Percentiles rank a stretch among this genome's conserved stretches.
Evolutionary conservation across 1,140 invertebrate species (phyloP).

Genomic region (Aradophagus sp.): DNA sequence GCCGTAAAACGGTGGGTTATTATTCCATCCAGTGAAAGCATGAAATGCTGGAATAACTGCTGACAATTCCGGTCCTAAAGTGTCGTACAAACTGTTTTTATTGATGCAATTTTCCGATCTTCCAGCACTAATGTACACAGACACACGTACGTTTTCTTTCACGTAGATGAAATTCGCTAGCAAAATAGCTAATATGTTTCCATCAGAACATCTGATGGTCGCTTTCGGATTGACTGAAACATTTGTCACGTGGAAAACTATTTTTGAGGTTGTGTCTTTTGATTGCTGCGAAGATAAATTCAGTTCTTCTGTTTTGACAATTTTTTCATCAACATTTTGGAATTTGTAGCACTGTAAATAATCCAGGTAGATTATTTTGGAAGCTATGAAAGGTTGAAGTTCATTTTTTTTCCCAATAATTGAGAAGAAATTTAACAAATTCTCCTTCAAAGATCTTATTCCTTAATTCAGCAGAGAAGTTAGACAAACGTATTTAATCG

Average conservation of each 20-base stretch:
- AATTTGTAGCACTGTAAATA: constrained; percentile 5
- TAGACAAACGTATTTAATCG: constrained; percentile 3
- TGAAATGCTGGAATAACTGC: constrained; percentile 52
- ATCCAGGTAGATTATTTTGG: constrained; percentile 5
- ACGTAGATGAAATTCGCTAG: constrained; percentile 15
- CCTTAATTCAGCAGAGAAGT: constrained; percentile 14
- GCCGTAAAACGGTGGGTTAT: constrained; percentile 62
- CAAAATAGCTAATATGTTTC: constrained; percentile 42
- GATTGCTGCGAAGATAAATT: not conserved
- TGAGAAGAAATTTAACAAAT: constrained; percentile 7
- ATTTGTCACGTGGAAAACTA: constrained; percentile 5
- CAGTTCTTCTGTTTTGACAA: not conserved
- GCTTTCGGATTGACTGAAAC: constrained; percentile 22
- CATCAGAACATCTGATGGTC: constrained; percentile 45
- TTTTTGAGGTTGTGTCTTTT: constrained; percentile 10
- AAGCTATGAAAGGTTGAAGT: constrained; percentile 6
- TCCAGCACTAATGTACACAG: constrained; percentile 6
- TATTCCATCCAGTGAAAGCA: constrained; percentile 68
- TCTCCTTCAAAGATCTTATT: constrained; percentile 12
- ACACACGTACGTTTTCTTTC: constrained; percentile 2
- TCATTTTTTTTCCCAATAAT: constrained; percentile 4
- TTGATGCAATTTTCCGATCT: constrained; percentile 4
- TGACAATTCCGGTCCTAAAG: constrained; percentile 14
- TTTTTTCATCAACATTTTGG: not conserved
- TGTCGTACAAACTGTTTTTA: constrained; percentile 1